Conservation (phyloP, 1,140 invertebrate genomes). For the Penaeus japonicus region DNA sequence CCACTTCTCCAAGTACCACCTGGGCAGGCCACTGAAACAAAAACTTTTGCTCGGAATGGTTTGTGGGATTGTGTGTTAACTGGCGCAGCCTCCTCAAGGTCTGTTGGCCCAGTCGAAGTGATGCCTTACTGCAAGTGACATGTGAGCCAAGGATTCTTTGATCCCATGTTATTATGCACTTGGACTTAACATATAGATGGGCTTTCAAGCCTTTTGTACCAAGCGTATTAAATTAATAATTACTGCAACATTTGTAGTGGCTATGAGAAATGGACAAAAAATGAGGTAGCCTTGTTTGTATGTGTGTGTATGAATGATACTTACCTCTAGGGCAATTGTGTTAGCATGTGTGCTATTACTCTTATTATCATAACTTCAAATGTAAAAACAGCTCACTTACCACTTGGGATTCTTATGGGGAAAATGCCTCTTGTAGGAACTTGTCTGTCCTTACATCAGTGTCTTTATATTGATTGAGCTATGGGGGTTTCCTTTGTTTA, state of each 20-base stretch:
- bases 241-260: slow-evolving; percentile 54
- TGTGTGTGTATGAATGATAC: slow-evolving; percentile 47
- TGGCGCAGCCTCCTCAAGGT: neutral
- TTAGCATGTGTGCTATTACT: slow-evolving; percentile 53
- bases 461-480: slow-evolving; percentile 35
- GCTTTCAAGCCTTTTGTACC: slow-evolving; percentile 55
- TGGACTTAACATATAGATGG: slow-evolving; percentile 46
- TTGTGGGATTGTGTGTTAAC: neutral
- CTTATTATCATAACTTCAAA: slow-evolving; percentile 47
- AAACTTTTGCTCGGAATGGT: neutral
- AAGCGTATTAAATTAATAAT: slow-evolving; percentile 50
- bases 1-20: slow-evolving; percentile 4
- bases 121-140: slow-evolving; percentile 2
- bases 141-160: neutral
- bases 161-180: slow-evolving; percentile 40
- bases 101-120: slow-evolving; percentile 1
- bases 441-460: slow-evolving; percentile 28
- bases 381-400: slow-evolving; percentile 21
- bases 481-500: slow-evolving; percentile 1
- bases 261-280: slow-evolving; percentile 36
- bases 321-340: slow-evolving; percentile 54
- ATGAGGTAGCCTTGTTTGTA: slow-evolving; percentile 54
- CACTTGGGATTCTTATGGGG: slow-evolving; percentile 27
- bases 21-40: neutral
- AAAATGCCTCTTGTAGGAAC: slow-evolving; percentile 31